Base-by-base conservation (phyloP, 1,140 invertebrate genomes). In the Gryon sp. region DNA sequence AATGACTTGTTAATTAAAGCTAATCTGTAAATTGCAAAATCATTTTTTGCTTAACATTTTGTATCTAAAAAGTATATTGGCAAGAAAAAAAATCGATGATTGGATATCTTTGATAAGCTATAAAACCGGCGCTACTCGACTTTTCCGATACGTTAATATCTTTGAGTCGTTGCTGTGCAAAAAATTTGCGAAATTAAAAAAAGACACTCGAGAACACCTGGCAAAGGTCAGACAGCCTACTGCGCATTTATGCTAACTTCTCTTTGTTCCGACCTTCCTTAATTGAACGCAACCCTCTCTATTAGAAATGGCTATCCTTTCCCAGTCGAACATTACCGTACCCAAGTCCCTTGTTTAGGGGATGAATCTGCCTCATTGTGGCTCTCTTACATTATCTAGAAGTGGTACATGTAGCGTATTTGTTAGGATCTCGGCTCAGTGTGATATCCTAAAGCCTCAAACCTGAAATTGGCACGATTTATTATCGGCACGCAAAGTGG, bases 261-360 rank as follows among this genome's bases (percentile, higher is more conserved):
- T 3, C 30, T 34, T 55, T 6, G 19, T 14, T 22, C 16, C 30
- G 48, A 55, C 9, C 34, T 69, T 52, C 46, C 69, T 76, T 84
- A 86, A 84, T 86, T 84, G 82, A 86, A 84, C 81, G 57, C 28
- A 84, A 83, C 78, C 75, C 76, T 84, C 77, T 77, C 73, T 81
- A 83, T 82, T 84, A 82, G 43, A 78, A 41, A 28, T 68, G 63
- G 65, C 72, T 79, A 80, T 84, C 81, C 78, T 81, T 80, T 72
- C 53, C 24, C 43, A 45, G 43, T 26, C 50, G 34, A 43, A 66
- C 57, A 76, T 69, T 76, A 76, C 52, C n/a, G 38, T 52, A 52
- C 32, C 48, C 46, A 46, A 38, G 32, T 55, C 74, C 70, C 73
- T 75, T 62, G 59, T 79, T 77, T 70, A 36, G 60, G 69, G 76